Conservation (phyloP, 1,140 invertebrate species). For the Grapholita molesta region DNA sequence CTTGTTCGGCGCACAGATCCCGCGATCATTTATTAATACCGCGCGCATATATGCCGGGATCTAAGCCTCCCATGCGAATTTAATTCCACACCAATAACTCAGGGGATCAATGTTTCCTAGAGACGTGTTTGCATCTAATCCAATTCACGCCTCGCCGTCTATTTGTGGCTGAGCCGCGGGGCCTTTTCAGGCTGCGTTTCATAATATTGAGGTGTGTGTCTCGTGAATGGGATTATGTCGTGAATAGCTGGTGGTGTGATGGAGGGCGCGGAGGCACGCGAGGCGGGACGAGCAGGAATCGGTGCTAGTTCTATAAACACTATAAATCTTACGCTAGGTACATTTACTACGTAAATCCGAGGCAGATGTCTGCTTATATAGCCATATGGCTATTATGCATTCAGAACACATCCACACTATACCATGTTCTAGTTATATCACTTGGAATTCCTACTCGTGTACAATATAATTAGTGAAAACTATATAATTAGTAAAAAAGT, state of each 20-base stretch:
- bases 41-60: background rate
- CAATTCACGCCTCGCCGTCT: background rate
- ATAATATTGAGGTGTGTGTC: constrained; percentile 1
- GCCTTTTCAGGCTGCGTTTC: background rate
- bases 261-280: background rate
- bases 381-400: too few species aligned
- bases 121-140: background rate
- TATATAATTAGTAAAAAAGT: too few species aligned
- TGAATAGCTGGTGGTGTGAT: background rate
- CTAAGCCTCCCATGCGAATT: background rate
- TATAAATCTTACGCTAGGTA: background rate
- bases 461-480: too few species aligned
- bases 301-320: background rate
- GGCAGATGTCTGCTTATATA: background rate
- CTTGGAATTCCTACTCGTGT: too few species aligned
- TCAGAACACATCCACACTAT: too few species aligned
- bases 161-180: background rate
- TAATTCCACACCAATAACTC: background rate
- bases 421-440: too few species aligned
- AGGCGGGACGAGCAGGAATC: background rate
- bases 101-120: background rate
- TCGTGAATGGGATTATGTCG: background rate
- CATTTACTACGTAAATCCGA: background rate
- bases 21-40: background rate
- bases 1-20: background rate